Evolutionary conservation across 2,888 invertebrate species (phyloP), one percentile per base, ranked within the genome.

Genomic region (Chalcis sispes): DNA sequence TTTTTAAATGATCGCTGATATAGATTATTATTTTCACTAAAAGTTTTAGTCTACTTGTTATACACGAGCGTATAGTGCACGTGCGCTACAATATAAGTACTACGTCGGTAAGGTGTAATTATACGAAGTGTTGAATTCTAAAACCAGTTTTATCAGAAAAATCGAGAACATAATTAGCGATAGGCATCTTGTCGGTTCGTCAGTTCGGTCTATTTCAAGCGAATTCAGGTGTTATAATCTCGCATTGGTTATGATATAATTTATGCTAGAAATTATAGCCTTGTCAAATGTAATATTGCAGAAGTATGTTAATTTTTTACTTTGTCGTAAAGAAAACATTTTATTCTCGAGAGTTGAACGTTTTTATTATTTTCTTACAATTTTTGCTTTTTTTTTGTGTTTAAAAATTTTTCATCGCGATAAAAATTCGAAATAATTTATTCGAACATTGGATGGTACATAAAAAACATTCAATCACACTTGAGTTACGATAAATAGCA

Each of bases 121-220:
- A 76, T 25, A 2, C 1, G 27, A 77, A 58, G 72, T 74, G 66
- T 74, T 77, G 66, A 73, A 77, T 73, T 71, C 59, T 56, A 50
- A 58, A 74, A 71, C 73, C 71, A 54, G 77, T 71, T 71, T 74
- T 65, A 59, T 62, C 65, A 40, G n/a, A 56, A 77, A 67, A 77
- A 77, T 70, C 56, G 20, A 13, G 20, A 74, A 54, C 40, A 71
- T 77, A 77, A 77, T 77, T 71, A 74, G 66, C 65, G 71, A 77
- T 74, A 56, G 46, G 40, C 25, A 77, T 70, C 70, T 56, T n/a
- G 61, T 62, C 69, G 20, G 65, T 67, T 56, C 20, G 61, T 62
- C 69, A n/a, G 65, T 67, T 62, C 46, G 29, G 20, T 72, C 72
- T 59, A 69, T 70, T 73, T 73, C 29, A 56, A 50, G 69, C 64